Percentiles rank a stretch among this genome's conserved stretches.
Conservation (phyloP, 2,888 invertebrate species). For the Thymelicus lineola region DNA sequence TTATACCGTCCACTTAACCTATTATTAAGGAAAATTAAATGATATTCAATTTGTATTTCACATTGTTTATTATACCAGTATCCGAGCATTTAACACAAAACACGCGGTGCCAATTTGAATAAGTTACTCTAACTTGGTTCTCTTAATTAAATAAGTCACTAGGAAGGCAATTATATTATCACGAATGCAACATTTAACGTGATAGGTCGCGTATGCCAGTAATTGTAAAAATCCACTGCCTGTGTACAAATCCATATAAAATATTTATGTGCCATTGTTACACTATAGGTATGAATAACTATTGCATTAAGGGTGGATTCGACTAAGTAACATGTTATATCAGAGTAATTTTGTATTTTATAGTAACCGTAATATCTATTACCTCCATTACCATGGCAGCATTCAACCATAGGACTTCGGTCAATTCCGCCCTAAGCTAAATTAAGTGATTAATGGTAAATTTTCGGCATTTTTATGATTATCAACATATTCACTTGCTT, state of each 20-base stretch:
- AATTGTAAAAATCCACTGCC: neutral
- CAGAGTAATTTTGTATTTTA: too few relatives aligned
- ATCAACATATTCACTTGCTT: too few relatives aligned
- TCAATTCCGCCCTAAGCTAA: too few relatives aligned
- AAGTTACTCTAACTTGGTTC: constrained; percentile 41
- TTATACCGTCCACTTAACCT: constrained; percentile 28
- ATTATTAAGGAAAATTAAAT: constrained; percentile 24
- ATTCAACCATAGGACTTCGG: too few relatives aligned
- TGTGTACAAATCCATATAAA: neutral
- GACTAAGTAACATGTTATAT: too few relatives aligned
- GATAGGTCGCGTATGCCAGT: constrained; percentile 15
- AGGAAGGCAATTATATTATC: constrained; percentile 57
- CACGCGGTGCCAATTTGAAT: constrained; percentile 53
- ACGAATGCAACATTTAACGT: constrained; percentile 31
- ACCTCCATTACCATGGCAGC: too few relatives aligned
- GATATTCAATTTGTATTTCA: constrained; percentile 39
- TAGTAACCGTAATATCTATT: too few relatives aligned
- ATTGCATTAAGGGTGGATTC: too few relatives aligned
- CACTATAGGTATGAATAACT: too few relatives aligned
- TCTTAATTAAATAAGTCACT: constrained; percentile 53
- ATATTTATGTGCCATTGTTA: neutral
- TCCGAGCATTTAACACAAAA: constrained; percentile 61
- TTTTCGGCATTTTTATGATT: too few relatives aligned
- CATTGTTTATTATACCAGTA: constrained; percentile 49
- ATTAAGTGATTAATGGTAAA: too few relatives aligned